Conservation (phyloP, 1,140 invertebrate genomes). For the Nymphalis io region DNA sequence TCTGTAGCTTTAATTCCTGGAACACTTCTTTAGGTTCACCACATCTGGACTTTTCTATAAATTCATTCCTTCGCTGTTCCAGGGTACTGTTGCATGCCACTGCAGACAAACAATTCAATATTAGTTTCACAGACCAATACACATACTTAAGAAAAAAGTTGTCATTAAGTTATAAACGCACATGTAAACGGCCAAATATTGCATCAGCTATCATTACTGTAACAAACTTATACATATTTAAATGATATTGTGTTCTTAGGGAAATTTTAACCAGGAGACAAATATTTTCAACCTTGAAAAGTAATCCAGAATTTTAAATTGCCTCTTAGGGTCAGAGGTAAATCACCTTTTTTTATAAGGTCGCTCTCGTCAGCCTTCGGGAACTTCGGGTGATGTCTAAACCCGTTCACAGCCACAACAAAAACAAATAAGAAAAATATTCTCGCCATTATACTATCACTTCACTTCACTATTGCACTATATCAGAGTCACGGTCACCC, state of each 20-base stretch:
- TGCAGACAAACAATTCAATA: constrained; percentile 31
- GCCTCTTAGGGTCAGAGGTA: background rate
- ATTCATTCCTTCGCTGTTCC: constrained; percentile 51
- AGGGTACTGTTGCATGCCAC: constrained; percentile 56
- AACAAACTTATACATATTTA: background rate
- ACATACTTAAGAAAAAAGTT: background rate
- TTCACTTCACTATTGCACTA: constrained; percentile 42
- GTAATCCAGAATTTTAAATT: background rate
- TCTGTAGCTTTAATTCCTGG: constrained; percentile 51
- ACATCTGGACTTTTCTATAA: constrained; percentile 65
- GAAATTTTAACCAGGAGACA: background rate
- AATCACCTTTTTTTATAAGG: constrained; percentile 56
- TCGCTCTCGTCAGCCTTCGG: constrained; percentile 55
- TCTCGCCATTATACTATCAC: constrained; percentile 54
- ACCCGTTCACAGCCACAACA: constrained; percentile 51
- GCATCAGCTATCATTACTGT: background rate
- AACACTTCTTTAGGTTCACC: constrained; percentile 71
- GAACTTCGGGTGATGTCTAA: constrained; percentile 62
- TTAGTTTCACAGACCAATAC: background rate
- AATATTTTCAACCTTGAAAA: constrained; percentile 1
- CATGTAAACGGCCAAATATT: background rate
- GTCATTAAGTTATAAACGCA: constrained; percentile 5
- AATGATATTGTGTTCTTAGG: background rate
- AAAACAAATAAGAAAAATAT: constrained; percentile 56
- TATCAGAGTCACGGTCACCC: constrained; percentile 30